These are phyloP conservation scores for Drosophila repletoides DNA, from an alignment of 1,140 invertebrate genomes.

Conservation along the genomic window DNA sequence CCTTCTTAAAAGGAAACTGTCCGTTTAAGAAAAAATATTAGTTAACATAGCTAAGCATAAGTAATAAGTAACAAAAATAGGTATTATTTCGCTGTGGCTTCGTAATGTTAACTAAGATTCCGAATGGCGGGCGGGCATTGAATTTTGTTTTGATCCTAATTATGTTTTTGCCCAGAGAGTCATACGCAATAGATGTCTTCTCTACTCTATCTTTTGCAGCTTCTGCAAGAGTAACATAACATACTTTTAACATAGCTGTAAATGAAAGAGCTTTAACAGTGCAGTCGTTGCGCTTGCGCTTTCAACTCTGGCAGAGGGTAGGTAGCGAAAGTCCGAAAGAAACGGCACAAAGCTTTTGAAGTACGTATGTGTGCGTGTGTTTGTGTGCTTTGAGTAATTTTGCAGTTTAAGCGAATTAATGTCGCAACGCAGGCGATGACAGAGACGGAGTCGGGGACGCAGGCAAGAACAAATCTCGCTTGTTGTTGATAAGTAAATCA, in stretches of 20 bases:
- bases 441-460: background rate
- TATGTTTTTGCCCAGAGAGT: no score
- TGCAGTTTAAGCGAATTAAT: slow-evolving; percentile 61
- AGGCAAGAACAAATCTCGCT: slow-evolving; percentile 25
- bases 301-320: background rate
- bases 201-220: no score
- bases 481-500: slow-evolving; percentile 44
- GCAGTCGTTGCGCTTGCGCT: slow-evolving; percentile 19
- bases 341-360: slow-evolving; percentile 1
- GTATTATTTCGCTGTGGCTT: no score
- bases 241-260: background rate
- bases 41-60: no score
- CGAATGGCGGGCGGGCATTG: no score
- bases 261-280: background rate
- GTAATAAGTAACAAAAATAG: no score
- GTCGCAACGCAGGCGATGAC: background rate
- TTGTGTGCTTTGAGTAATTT: slow-evolving; percentile 35
- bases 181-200: no score
- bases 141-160: no score
- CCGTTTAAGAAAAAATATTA: no score
- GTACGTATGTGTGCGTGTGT: background rate
- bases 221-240: background rate
- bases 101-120: no score
- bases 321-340: background rate
- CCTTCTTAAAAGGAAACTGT: no score